These are phyloP conservation scores for Plecturocebus donacophilus DNA, from an alignment of 2,113 vertebrate genomes.

Conservation along the genomic window DNA sequence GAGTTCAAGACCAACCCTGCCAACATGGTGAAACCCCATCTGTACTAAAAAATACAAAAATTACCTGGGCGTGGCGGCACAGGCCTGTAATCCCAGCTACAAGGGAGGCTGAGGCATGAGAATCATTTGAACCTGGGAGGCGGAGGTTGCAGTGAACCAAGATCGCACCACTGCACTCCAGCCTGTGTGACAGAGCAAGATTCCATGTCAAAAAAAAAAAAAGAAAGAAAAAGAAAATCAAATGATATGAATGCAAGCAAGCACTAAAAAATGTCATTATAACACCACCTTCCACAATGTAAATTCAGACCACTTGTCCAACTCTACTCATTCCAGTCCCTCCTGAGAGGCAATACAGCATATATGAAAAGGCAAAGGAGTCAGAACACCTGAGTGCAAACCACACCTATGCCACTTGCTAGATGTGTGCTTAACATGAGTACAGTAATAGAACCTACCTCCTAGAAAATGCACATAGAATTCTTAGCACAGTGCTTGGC, in stretches of 20 bases:
- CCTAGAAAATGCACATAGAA: rapidly evolving
- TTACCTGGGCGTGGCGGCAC: too few relatives aligned
- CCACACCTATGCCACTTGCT: rapidly evolving
- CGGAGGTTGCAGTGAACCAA: too few relatives aligned
- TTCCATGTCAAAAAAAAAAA: too few relatives aligned
- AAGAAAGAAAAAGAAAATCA: not conserved
- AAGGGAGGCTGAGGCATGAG: too few relatives aligned
- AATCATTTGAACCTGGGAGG: too few relatives aligned
- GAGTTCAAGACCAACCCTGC: too few relatives aligned
- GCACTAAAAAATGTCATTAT: not conserved
- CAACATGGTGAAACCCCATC: too few relatives aligned
- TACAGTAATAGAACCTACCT: not conserved
- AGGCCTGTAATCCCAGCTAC: too few relatives aligned
- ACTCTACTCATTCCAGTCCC: not conserved
- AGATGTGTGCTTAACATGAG: not conserved
- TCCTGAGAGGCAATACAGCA: not conserved
- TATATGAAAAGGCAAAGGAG: not conserved
- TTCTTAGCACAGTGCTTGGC: not conserved
- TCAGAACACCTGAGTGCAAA: not conserved
- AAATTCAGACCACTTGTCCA: not conserved
- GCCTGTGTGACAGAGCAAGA: too few relatives aligned
- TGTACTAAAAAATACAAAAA: too few relatives aligned
- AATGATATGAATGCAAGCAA: not conserved
- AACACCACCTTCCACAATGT: not conserved
- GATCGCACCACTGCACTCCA: too few relatives aligned